Evolutionary conservation across 92 coral and sea anemone species (phyloP).

Genomic region (Phymanthus crucifer): DNA sequence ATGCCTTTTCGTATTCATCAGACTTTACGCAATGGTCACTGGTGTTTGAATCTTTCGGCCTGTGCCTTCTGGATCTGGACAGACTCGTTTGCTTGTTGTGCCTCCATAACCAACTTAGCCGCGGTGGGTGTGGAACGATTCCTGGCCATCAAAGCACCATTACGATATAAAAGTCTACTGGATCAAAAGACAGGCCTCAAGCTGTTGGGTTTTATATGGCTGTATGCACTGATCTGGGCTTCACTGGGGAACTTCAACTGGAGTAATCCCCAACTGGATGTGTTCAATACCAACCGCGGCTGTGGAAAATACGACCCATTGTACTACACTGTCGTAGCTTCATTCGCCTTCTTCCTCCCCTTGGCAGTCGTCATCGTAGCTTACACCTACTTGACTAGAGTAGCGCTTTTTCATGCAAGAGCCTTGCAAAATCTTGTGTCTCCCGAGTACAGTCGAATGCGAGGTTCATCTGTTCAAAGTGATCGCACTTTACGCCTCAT

Average conservation of each 20-base stretch:
- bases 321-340: slow-evolving; percentile 69
- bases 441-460: slow-evolving; percentile 22
- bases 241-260: slow-evolving; percentile 72
- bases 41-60: slow-evolving; percentile 58
- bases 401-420: slow-evolving; percentile 56
- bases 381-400: slow-evolving; percentile 72
- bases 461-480: slow-evolving; percentile 20
- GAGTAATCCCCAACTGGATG: slow-evolving; percentile 44
- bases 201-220: slow-evolving; percentile 66
- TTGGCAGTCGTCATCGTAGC: slow-evolving; percentile 54
- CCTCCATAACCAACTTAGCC: slow-evolving; percentile 74
- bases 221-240: slow-evolving; percentile 63
- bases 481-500: slow-evolving; percentile 55
- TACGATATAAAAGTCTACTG: slow-evolving; percentile 60
- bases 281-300: slow-evolving; percentile 42
- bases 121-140: slow-evolving; percentile 80
- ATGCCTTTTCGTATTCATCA: slow-evolving; percentile 75
- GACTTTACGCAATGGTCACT: slow-evolving; percentile 49
- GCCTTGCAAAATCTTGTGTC: slow-evolving; percentile 42
- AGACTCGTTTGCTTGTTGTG: slow-evolving; percentile 76
- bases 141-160: slow-evolving; percentile 70
- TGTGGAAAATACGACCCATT: slow-evolving; percentile 67
- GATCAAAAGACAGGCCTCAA: slow-evolving; percentile 49
- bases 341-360: slow-evolving; percentile 68
- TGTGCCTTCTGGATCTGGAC: slow-evolving; percentile 86